Percentiles rank a stretch among this genome's conserved stretches.
Evolutionary conservation across 2,888 invertebrate genomes (phyloP).

Genomic region (Pediacus dermestoides): DNA sequence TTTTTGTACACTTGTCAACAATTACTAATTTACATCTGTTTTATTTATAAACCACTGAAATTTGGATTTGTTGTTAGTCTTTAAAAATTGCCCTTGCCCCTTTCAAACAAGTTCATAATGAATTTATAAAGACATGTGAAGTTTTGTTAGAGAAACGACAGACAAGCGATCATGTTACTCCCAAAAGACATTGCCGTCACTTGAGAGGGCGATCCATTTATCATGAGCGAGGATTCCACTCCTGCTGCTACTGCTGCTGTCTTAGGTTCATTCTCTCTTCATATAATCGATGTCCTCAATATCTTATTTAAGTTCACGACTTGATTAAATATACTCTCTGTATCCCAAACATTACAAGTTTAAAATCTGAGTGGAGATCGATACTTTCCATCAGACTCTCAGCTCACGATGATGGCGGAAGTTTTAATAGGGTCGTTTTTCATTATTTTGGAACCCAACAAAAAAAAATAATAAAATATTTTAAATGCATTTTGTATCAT

Average conservation of each 20-base stretch:
- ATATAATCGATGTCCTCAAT: slow-evolving; percentile 13
- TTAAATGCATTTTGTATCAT: too few relatives aligned
- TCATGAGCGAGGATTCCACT: slow-evolving; percentile 17
- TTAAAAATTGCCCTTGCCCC: too few relatives aligned
- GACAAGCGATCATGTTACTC: slow-evolving; percentile 7
- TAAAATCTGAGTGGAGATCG: slow-evolving; percentile 6
- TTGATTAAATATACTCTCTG: slow-evolving; percentile 9
- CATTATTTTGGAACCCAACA: too few relatives aligned
- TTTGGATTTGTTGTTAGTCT: too few relatives aligned
- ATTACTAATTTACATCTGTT: too few relatives aligned
- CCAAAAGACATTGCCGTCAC: slow-evolving; percentile 8
- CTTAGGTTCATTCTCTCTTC: slow-evolving; percentile 14
- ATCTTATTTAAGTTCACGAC: slow-evolving; percentile 18
- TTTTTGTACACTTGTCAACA: too few relatives aligned
- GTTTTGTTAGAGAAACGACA: background rate
- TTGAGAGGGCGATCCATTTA: slow-evolving; percentile 20
- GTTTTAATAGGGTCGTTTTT: too few relatives aligned
- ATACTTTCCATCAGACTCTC: slow-evolving; percentile 9
- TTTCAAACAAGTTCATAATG: slow-evolving; percentile 4
- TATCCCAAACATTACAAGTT: slow-evolving; percentile 8
- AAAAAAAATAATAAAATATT: too few relatives aligned
- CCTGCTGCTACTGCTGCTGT: too few relatives aligned
- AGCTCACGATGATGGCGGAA: slow-evolving; percentile 5
- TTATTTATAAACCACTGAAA: too few relatives aligned
- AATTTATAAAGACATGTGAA: slow-evolving; percentile 5